Percentiles rank a stretch among this genome's conserved stretches.
Conservation (phyloP, 2,113 vertebrate genomes). For the Castor canadensis region DNA sequence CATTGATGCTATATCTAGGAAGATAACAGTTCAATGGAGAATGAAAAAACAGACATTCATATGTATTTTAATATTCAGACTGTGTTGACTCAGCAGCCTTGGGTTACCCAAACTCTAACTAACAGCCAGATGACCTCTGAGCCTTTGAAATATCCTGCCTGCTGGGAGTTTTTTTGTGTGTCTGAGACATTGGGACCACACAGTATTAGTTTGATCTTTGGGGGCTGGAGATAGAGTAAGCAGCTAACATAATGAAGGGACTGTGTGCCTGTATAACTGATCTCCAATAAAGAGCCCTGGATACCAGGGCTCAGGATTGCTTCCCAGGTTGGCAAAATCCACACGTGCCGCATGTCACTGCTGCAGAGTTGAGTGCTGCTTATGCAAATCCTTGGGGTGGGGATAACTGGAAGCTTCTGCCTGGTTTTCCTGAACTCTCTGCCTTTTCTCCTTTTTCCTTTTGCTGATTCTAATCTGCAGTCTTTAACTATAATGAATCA, state of each 20-base stretch:
- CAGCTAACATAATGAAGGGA: neutral
- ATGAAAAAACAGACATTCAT: neutral
- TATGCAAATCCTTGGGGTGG: neutral
- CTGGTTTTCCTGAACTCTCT: neutral
- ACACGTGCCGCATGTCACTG: neutral
- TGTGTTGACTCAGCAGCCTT: neutral
- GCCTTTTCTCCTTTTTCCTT: neutral
- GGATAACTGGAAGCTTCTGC: neutral
- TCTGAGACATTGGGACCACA: neutral
- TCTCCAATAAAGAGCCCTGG: neutral
- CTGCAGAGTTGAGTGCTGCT: neutral
- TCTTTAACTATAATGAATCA: neutral
- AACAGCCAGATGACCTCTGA: neutral
- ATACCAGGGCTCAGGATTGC: neutral
- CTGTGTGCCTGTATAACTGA: neutral
- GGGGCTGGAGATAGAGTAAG: neutral
- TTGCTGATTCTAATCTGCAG: neutral
- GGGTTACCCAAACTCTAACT: neutral
- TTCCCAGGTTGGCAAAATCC: neutral
- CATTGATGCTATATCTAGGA: neutral
- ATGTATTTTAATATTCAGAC: neutral
- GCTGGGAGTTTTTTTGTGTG: neutral
- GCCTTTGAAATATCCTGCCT: neutral
- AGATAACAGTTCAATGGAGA: neutral
- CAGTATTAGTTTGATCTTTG: neutral